Base-by-base conservation (phyloP, 1,140 invertebrate genomes). In the Rhopalosiphum padi region DNA sequence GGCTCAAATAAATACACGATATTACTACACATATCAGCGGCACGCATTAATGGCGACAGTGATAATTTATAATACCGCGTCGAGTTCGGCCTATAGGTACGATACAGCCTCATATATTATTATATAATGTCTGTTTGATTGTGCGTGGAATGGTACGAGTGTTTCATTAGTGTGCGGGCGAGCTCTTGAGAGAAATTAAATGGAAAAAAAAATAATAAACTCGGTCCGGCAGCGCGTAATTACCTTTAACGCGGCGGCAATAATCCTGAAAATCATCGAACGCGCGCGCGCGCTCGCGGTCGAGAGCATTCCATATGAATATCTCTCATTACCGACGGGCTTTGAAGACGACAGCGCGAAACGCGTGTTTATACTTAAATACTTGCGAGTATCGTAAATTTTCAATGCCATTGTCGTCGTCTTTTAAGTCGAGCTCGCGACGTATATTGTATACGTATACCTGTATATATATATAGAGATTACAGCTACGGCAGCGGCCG, bases 301-400 rank as follows among this genome's bases (percentile, higher is more conserved):
- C 60, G 60, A 77, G 30, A 77, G 85, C 85, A 46, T 86, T 43
- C 85, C 41, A 43, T 43, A 77, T 77, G 60, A 77, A 77, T 77
- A 77, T 86, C 85, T 86, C 41, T 86, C 85, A 86, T 86, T 86
- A 86, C 85, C 43, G 85, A 46, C 85, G 85, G 85, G 85, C 85
- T 86, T 86, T 86, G 85, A 86, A 86, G 85, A 86, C 41, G 60
- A 77, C 30, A 86, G 43, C 85, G 85, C 85, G 85, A 86, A 86
- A 86, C 85, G 23, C 85, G 85, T 86, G 85, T 86, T 86, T 86
- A 77, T 77, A n/a, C 85, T 86, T 86, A 86, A 86, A 86, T 86
- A 86, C 85, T 86, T 86, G 85, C 85, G 85, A n/a, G 37, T 43
- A 43, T 86, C 85, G 43, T 86, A 41, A 86, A 86, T 86, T 86